These are phyloP conservation scores for Lydus trimaculatus DNA, from an alignment of 2,888 invertebrate genomes.

Conservation along the genomic window DNA sequence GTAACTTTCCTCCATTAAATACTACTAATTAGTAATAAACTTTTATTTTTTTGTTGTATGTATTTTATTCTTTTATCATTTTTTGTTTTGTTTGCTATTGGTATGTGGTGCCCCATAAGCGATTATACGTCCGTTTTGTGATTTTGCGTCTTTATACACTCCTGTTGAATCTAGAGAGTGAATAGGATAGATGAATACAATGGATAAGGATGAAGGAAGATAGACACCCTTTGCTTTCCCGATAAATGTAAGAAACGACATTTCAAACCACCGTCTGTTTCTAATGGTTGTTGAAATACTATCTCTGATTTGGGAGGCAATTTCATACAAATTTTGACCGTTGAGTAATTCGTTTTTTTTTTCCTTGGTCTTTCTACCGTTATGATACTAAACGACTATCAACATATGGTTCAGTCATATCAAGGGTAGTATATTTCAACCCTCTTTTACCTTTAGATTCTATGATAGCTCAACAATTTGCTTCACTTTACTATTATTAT, in stretches of 20 bases:
- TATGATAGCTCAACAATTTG: constrained; percentile 15
- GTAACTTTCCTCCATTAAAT: neutral
- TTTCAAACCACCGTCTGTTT: neutral
- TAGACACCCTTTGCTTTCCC: neutral
- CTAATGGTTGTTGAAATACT: constrained; percentile 7
- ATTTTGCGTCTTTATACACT: neutral
- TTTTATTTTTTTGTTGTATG: neutral
- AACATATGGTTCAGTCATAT: constrained; percentile 30
- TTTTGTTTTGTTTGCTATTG: neutral
- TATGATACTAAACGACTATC: constrained; percentile 21
- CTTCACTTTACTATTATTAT: constrained; percentile 38
- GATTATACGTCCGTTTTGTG: neutral
- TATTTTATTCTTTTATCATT: neutral
- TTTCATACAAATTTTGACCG: constrained; percentile 8
- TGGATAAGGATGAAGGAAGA: neutral
- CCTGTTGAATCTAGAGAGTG: neutral
- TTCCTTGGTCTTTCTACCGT: too few species aligned
- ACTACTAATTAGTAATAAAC: neutral
- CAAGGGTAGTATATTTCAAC: constrained; percentile 14
- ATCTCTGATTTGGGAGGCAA: constrained; percentile 4
- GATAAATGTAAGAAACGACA: constrained; percentile 8
- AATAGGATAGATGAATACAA: neutral
- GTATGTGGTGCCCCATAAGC: neutral
- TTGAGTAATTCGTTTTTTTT: neutral
- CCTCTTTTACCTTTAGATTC: neutral